Percentiles rank a stretch among this genome's conserved stretches.
Conservation (phyloP, 2,113 vertebrate species). For the Aldabrachelys gigantea region DNA sequence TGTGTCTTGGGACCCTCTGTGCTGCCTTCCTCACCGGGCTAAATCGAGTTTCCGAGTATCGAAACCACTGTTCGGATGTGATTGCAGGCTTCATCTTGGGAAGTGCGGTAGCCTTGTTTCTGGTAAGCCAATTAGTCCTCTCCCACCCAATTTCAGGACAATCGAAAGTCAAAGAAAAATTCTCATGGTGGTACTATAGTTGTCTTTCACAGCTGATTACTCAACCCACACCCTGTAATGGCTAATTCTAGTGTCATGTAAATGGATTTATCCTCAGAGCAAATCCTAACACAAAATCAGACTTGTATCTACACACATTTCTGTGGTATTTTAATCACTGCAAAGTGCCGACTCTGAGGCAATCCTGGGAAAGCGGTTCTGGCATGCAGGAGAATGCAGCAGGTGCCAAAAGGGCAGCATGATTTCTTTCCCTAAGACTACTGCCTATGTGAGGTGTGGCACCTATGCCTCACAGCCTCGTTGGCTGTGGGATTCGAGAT, state of each 20-base stretch:
- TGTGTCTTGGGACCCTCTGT: constrained; percentile 94
- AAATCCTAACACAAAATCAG: not conserved
- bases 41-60: constrained; percentile 96
- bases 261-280: not conserved
- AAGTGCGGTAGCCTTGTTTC: constrained; percentile 91
- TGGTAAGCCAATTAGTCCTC: constrained; percentile 81
- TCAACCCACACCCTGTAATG: not conserved
- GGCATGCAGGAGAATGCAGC: not conserved
- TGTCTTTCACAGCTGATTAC: not conserved
- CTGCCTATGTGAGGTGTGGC: not conserved
- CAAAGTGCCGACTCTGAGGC: not conserved
- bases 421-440: not conserved
- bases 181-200: not conserved
- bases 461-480: not conserved
- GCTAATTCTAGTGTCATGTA: not conserved
- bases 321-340: not conserved
- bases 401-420: not conserved
- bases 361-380: not conserved
- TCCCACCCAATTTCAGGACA: not conserved
- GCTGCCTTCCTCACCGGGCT: constrained; percentile 94
- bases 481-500: not conserved
- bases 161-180: accelerated
- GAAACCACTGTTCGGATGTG: constrained; percentile 97
- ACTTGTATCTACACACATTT: not conserved
- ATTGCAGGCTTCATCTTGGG: constrained; percentile 96